Evolutionary conservation across 92 coral and sea anemone genomes (phyloP).

Genomic region (Epizoanthus illoricatus): DNA sequence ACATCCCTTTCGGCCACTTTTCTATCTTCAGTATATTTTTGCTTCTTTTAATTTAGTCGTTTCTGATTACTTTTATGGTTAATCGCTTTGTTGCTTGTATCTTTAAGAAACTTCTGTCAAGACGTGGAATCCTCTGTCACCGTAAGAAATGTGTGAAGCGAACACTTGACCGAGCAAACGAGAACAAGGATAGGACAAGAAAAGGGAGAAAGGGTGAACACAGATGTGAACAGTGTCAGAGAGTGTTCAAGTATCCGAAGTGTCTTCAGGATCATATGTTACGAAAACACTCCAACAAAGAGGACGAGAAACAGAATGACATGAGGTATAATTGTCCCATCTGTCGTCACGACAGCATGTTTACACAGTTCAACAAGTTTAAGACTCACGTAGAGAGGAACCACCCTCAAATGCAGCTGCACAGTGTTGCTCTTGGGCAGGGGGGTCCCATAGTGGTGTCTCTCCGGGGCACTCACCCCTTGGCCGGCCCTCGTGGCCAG

Average conservation of each 20-base stretch:
- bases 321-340: neutral
- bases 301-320: neutral
- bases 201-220: neutral
- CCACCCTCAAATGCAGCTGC: neutral
- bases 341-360: neutral
- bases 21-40: too few species aligned
- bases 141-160: slow-evolving; percentile 24
- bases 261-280: slow-evolving; percentile 3
- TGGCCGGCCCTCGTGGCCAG: neutral
- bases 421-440: neutral
- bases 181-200: neutral
- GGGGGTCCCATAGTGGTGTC: neutral
- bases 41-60: too few species aligned
- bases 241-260: slow-evolving; percentile 13
- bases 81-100: neutral
- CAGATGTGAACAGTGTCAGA: neutral
- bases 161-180: slow-evolving; percentile 23
- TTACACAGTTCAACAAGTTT: slow-evolving; percentile 6
- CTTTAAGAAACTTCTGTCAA: slow-evolving; percentile 3
- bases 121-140: slow-evolving; percentile 20
- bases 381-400: neutral
- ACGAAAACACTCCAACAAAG: slow-evolving; percentile 8
- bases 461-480: neutral
- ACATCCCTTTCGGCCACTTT: too few species aligned
- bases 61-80: neutral